Conservation (phyloP, 2,888 invertebrate genomes). For the Leptopilina drosophilae region DNA sequence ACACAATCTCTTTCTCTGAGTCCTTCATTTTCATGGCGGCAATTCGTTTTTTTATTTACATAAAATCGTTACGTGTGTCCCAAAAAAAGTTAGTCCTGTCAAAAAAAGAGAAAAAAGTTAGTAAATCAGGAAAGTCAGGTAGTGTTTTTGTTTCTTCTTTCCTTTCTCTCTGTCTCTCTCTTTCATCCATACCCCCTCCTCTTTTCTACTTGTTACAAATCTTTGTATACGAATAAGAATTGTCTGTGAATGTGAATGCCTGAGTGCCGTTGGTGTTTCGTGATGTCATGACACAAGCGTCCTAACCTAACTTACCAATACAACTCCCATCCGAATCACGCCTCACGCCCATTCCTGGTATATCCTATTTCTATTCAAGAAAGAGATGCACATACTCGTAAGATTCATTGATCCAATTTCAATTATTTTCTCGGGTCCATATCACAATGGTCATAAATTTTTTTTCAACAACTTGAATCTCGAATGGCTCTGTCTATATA, state of each 20-base stretch:
- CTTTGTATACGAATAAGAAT: conserved; percentile 40
- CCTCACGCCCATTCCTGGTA: conserved; percentile 73
- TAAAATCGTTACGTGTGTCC: not conserved
- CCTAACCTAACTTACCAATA: conserved; percentile 67
- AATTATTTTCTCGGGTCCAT: conserved; percentile 25
- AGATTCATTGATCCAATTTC: conserved; percentile 40
- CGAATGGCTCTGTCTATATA: not conserved
- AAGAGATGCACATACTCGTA: conserved; percentile 17
- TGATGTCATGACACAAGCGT: conserved; percentile 70
- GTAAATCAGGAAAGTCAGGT: not conserved
- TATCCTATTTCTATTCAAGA: conserved; percentile 51
- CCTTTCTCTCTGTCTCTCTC: conserved; percentile 6
- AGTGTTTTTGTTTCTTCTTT: conserved; percentile 34
- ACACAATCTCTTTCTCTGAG: conserved; percentile 23
- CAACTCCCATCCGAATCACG: conserved; percentile 39
- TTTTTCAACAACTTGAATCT: not conserved
- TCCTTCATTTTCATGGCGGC: conserved; percentile 51
- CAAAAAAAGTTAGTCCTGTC: conserved; percentile 18
- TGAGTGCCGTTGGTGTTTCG: conserved; percentile 50
- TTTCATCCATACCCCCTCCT: not conserved
- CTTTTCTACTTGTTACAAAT: not conserved
- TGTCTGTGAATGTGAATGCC: conserved; percentile 7
- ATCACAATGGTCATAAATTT: not conserved
- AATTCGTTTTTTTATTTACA: not conserved
- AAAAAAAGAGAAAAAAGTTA: not conserved